These are phyloP conservation scores for Psylliodes chrysocephalus DNA, from an alignment of 2,888 invertebrate species.

Conservation along the genomic window DNA sequence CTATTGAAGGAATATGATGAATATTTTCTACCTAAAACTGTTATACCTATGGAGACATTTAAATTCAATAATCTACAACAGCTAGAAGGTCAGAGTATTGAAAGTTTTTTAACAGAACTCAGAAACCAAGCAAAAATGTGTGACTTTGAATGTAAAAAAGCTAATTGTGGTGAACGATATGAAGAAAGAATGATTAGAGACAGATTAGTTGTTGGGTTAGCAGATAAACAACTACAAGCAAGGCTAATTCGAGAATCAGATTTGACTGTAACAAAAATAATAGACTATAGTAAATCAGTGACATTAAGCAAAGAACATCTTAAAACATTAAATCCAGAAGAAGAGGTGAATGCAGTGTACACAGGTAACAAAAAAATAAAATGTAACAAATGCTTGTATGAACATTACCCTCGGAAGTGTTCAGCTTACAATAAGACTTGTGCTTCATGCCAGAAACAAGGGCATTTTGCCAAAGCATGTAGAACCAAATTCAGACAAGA, in stretches of 20 bases:
- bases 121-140: too few species aligned
- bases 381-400: conserved; percentile 9
- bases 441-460: not conserved
- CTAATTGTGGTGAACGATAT: not conserved
- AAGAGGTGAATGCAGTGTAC: conserved; percentile 1
- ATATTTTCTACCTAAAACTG: conserved; percentile 2
- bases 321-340: conserved; percentile 1
- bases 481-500: not conserved
- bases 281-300: conserved; percentile 11
- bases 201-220: conserved; percentile 5
- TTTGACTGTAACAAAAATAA: not conserved
- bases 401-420: conserved; percentile 6
- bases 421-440: not conserved
- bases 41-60: conserved; percentile 4
- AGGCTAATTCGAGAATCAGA: conserved; percentile 18
- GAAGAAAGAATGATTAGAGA: conserved; percentile 21
- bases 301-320: conserved; percentile 17
- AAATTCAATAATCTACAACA: not conserved
- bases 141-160: conserved; percentile 10
- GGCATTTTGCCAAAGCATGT: not conserved
- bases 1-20: conserved; percentile 2
- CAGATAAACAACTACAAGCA: conserved; percentile 6
- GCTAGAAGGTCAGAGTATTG: too few species aligned
- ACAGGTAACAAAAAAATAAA: conserved; percentile 1
- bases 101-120: too few species aligned